Percentiles rank a stretch among this genome's conserved stretches.
Conservation (phyloP, 2,113 vertebrate genomes). For the Passer montanus region DNA sequence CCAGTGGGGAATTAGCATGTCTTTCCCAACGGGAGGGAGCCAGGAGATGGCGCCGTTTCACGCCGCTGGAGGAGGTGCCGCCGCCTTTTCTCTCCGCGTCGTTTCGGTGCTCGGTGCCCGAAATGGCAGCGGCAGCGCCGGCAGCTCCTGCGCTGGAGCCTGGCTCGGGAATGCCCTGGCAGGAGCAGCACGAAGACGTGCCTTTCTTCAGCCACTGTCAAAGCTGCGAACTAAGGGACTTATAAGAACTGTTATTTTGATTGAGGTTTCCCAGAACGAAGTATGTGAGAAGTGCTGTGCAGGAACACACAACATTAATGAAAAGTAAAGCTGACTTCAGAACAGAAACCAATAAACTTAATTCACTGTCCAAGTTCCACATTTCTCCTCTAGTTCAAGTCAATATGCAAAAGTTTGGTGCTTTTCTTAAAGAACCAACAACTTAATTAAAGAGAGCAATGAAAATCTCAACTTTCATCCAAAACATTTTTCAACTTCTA, state of each 20-base stretch:
- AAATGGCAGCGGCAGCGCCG: background rate
- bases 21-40: background rate
- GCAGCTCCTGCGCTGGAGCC: background rate
- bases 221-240: background rate
- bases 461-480: background rate
- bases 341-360: background rate
- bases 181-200: background rate
- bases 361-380: background rate
- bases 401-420: background rate
- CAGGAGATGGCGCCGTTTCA: slow-evolving; percentile 43
- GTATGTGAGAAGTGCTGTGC: background rate
- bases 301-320: background rate
- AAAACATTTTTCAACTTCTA: background rate
- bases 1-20: accelerated
- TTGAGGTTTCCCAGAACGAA: background rate
- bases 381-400: background rate
- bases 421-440: background rate
- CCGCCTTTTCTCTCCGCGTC: background rate
- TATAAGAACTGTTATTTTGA: background rate
- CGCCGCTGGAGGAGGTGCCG: background rate
- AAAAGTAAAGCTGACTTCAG: background rate
- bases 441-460: background rate
- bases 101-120: background rate
- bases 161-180: background rate
- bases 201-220: background rate